These are phyloP conservation scores for Crotalus horridus DNA, from an alignment of 2,113 vertebrate genomes.

Conservation along the genomic window DNA sequence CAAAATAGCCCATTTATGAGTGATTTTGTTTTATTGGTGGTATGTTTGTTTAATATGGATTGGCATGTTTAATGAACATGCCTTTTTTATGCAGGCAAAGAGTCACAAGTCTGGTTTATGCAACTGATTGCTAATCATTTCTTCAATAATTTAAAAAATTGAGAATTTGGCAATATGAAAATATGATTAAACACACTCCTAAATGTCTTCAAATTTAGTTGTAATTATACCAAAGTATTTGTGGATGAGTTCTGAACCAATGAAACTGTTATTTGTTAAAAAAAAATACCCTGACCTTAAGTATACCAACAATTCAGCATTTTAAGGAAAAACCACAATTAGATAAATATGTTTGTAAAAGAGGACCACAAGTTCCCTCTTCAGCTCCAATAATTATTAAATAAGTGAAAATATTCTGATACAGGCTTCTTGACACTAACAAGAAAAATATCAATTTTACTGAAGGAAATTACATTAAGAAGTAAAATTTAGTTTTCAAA, in stretches of 20 bases:
- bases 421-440: not conserved
- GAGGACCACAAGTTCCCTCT: not conserved
- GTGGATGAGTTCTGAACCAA: not conserved
- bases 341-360: not conserved
- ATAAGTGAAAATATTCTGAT: not conserved
- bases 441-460: not conserved
- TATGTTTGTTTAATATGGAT: not conserved
- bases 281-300: too few species aligned
- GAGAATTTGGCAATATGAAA: not conserved
- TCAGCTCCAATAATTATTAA: not conserved
- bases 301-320: not conserved
- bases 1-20: not conserved
- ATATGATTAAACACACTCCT: not conserved
- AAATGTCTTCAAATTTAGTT: not conserved
- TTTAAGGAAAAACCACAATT: not conserved
- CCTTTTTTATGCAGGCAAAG: not conserved
- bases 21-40: not conserved
- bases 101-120: not conserved
- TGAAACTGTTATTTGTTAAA: not conserved
- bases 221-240: not conserved
- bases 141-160: not conserved
- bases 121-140: not conserved
- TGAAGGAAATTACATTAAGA: not conserved
- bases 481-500: not conserved
- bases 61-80: not conserved